phyloP scores from a whole-genome alignment of 2,888 invertebrate genomes.

The Aspidapion aeneum region DNA sequence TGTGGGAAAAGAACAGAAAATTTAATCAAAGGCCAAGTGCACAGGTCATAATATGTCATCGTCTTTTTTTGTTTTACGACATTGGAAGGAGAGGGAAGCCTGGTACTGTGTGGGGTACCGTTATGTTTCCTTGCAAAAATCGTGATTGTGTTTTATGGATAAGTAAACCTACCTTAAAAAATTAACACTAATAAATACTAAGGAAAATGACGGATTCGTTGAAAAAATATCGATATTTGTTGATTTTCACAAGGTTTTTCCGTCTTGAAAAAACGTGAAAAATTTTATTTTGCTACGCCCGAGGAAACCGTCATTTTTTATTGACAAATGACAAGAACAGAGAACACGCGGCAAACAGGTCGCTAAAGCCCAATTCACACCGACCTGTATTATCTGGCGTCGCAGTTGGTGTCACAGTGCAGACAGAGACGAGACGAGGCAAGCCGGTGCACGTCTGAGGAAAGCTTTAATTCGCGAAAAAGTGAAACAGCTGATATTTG shows the following conservation, averaged over 20 bases:
- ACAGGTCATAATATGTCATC: not conserved
- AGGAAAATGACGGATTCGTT: not conserved
- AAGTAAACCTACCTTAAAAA: too few species aligned
- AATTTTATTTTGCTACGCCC: conserved; percentile 41
- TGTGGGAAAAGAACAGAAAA: conserved; percentile 9
- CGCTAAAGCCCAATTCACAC: too few species aligned
- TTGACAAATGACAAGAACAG: too few species aligned
- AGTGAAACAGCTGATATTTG: too few species aligned
- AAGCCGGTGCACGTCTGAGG: too few species aligned
- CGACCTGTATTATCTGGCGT: too few species aligned
- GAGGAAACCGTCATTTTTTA: conserved; percentile 42
- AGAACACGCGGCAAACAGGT: too few species aligned
- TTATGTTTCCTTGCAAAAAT: conserved; percentile 19
- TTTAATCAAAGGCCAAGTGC: not conserved
- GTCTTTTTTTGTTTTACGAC: not conserved
- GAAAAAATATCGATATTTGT: not conserved
- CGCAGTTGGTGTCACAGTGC: too few species aligned
- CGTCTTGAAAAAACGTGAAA: not conserved
- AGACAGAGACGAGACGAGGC: too few species aligned
- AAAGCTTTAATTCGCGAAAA: too few species aligned
- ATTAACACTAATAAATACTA: not conserved
- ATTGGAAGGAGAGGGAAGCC: not conserved
- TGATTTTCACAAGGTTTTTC: not conserved
- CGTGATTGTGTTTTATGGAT: too few species aligned
- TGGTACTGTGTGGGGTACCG: conserved; percentile 17